Evolutionary conservation across 1,140 invertebrate species (phyloP).

Genomic region (Dinothrombium tinctorium): DNA sequence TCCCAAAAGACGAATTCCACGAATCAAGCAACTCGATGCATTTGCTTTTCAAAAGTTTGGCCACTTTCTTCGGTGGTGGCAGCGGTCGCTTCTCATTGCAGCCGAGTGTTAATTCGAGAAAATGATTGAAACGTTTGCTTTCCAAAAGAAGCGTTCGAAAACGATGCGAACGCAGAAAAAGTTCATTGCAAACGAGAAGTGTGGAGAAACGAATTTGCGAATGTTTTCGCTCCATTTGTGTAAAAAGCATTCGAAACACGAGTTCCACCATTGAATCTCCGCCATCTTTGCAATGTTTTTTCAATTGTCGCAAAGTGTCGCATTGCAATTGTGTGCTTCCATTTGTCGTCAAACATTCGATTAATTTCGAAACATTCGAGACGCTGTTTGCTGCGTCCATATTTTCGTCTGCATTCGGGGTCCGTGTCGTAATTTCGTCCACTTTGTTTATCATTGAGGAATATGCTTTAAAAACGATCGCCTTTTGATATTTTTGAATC

Average conservation of each 20-base stretch:
- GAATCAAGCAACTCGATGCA: conserved; percentile 24
- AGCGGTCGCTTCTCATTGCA: conserved; percentile 23
- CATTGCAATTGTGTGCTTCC: conserved; percentile 21
- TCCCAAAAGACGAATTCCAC: conserved; percentile 28
- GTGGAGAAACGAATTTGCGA: conserved; percentile 29
- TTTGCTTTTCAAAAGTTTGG: conserved; percentile 23
- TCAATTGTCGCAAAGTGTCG: conserved; percentile 22
- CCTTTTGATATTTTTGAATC: no score
- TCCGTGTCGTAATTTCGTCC: no score
- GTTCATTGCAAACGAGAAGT: conserved; percentile 27
- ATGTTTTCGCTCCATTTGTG: conserved; percentile 28
- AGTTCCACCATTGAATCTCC: conserved; percentile 23
- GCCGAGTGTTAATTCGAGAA: conserved; percentile 25
- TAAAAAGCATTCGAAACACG: conserved; percentile 23
- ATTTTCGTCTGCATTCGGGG: no score
- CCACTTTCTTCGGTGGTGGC: conserved; percentile 26
- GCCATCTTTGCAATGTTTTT: conserved; percentile 23
- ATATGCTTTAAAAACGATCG: no score
- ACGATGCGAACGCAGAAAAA: conserved; percentile 29
- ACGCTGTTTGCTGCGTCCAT: no score
- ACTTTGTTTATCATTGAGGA: no score
- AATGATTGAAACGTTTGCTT: conserved; percentile 24
- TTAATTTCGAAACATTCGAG: no score
- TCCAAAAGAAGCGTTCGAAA: conserved; percentile 26
- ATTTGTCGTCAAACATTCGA: conserved; percentile 23